A percentile compares a stretch with the other conserved stretches of the same genome.
These are phyloP conservation scores for Cettia cetti DNA, from an alignment of 2,113 vertebrate genomes.

Conservation along the genomic window DNA sequence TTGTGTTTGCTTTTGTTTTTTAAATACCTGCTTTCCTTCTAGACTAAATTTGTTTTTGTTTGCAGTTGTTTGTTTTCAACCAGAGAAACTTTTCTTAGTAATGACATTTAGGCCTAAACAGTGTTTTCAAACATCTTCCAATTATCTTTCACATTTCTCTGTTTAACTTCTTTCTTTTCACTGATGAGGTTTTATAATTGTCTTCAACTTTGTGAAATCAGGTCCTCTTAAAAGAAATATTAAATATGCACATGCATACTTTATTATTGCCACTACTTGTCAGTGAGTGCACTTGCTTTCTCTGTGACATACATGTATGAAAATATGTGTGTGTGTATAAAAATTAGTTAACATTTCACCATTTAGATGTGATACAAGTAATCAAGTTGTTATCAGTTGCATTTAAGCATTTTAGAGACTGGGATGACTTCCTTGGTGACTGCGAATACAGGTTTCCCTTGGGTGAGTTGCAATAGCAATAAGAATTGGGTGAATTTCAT, in stretches of 20 bases:
- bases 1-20: constrained; percentile 38
- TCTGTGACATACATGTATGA: background rate
- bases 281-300: background rate
- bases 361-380: background rate
- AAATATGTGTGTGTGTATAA: background rate
- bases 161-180: background rate
- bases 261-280: background rate
- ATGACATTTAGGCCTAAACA: background rate
- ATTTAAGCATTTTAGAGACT: background rate
- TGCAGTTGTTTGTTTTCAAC: constrained; percentile 24
- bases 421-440: background rate
- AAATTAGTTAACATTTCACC: background rate
- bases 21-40: constrained; percentile 10
- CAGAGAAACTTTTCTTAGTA: background rate
- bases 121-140: background rate
- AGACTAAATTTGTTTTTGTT: constrained; percentile 20
- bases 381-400: background rate
- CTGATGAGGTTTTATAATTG: background rate
- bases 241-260: rapidly evolving
- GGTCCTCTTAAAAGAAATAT: background rate
- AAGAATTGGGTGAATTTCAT: background rate
- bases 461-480: background rate
- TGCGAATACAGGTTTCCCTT: background rate
- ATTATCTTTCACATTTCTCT: background rate
- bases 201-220: background rate